Conservation (phyloP, 2,888 invertebrate genomes). For the Cataglyphis cursor region DNA sequence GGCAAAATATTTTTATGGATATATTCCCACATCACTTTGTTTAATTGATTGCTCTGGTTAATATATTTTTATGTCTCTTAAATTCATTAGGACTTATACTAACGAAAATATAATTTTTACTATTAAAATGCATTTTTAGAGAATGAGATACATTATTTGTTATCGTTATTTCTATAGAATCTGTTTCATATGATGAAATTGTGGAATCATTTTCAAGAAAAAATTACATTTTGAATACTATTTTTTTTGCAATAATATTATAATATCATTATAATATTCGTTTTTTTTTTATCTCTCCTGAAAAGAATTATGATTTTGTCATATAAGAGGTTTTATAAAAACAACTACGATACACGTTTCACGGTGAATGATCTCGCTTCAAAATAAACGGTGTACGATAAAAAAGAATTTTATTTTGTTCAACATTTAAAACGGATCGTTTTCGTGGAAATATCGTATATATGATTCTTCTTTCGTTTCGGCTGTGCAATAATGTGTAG, state of each 20-base stretch:
- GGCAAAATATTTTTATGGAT: not conserved
- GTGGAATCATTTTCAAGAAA: slow-evolving; percentile 9
- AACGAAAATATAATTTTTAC: not conserved
- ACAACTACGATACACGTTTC: not conserved
- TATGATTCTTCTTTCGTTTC: not conserved
- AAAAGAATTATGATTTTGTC: not conserved
- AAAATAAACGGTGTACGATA: not conserved
- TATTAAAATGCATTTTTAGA: not conserved
- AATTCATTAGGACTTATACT: not conserved
- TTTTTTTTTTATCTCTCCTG: not conserved
- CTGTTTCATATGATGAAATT: not conserved
- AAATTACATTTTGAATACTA: not conserved
- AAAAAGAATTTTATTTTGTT: slow-evolving; percentile 11
- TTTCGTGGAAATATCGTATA: slow-evolving; percentile 13
- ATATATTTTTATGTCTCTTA: not conserved
- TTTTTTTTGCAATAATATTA: not conserved
- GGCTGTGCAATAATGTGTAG: not conserved
- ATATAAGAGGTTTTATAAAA: not conserved
- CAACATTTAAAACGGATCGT: slow-evolving; percentile 1
- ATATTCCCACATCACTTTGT: not conserved
- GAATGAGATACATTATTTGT: not conserved
- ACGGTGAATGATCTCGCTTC: not conserved
- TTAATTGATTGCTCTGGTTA: not conserved
- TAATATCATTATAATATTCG: not conserved
- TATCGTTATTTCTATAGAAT: slow-evolving; percentile 18